Conservation (phyloP, 1,140 invertebrate species). For the Antheraea pernyi region DNA sequence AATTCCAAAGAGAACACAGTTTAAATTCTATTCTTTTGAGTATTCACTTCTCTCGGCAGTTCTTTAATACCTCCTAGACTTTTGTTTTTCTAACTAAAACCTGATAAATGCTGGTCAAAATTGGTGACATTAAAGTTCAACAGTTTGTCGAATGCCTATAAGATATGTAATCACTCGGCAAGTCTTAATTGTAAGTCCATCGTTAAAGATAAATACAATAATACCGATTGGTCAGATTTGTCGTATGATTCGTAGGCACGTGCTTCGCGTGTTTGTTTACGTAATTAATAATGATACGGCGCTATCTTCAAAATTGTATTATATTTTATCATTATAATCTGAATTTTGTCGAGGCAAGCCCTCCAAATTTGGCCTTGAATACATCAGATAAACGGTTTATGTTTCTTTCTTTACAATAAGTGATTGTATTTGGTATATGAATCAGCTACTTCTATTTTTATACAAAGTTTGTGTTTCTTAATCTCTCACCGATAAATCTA, state of each 20-base stretch:
- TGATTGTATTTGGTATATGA: background rate
- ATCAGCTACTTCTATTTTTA: background rate
- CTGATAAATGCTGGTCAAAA: no score
- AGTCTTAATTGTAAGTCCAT: background rate
- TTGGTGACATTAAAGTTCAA: no score
- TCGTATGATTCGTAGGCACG: conserved; percentile 14
- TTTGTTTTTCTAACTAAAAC: no score
- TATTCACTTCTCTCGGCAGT: no score
- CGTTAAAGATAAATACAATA: background rate
- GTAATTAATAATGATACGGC: background rate
- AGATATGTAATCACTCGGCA: background rate
- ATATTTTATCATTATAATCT: background rate
- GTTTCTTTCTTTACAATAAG: background rate
- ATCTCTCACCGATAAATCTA: background rate
- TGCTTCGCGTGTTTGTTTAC: conserved; percentile 7
- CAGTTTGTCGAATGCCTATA: background rate
- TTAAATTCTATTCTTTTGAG: no score
- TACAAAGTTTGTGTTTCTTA: background rate
- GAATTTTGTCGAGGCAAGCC: background rate
- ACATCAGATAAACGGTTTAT: background rate
- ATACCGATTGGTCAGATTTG: conserved; percentile 17
- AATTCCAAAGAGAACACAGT: no score
- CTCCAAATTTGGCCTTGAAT: background rate
- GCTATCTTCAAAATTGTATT: background rate
- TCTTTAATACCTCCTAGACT: no score